These are phyloP conservation scores for Baronia brevicornis DNA, from an alignment of 2,888 invertebrate genomes.

Conservation along the genomic window DNA sequence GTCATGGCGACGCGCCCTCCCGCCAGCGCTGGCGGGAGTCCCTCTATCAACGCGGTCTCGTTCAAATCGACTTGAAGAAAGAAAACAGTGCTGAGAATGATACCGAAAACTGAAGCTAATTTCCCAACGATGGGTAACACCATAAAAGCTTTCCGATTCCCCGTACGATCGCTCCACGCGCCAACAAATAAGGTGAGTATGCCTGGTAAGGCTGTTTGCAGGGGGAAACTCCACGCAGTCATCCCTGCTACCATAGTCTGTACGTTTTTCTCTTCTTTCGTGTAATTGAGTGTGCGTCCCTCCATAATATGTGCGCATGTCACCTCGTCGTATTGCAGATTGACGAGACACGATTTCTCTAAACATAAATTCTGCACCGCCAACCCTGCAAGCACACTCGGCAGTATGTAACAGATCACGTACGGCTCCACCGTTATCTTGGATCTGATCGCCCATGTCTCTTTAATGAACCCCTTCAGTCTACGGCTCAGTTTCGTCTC, in stretches of 20 bases:
- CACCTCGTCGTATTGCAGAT: constrained; percentile 67
- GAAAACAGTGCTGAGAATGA: constrained; percentile 74
- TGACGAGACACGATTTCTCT: constrained; percentile 76
- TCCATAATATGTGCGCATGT: constrained; percentile 71
- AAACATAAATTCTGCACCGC: constrained; percentile 73
- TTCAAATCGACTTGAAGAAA: constrained; percentile 72
- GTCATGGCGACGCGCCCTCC: constrained; percentile 78
- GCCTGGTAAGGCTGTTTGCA: constrained; percentile 75
- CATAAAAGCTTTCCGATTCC: constrained; percentile 76
- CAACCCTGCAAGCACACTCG: constrained; percentile 79
- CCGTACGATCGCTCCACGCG: constrained; percentile 79
- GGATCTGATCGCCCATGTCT: constrained; percentile 54
- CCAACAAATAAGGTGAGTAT: constrained; percentile 75
- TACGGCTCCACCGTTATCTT: constrained; percentile 81
- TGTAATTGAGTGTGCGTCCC: constrained; percentile 51
- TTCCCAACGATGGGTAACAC: constrained; percentile 76
- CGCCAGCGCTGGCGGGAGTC: constrained; percentile 75
- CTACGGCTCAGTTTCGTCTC: constrained; percentile 52
- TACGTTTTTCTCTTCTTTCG: constrained; percentile 60
- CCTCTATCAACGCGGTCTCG: constrained; percentile 72
- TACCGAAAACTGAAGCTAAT: constrained; percentile 68
- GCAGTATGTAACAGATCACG: constrained; percentile 78
- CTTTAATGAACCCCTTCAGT: constrained; percentile 54
- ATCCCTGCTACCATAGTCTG: constrained; percentile 74
- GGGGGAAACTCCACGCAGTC: constrained; percentile 74